Conservation (phyloP, 2,797 vertebrate genomes). For the Scleropages formosus region DNA sequence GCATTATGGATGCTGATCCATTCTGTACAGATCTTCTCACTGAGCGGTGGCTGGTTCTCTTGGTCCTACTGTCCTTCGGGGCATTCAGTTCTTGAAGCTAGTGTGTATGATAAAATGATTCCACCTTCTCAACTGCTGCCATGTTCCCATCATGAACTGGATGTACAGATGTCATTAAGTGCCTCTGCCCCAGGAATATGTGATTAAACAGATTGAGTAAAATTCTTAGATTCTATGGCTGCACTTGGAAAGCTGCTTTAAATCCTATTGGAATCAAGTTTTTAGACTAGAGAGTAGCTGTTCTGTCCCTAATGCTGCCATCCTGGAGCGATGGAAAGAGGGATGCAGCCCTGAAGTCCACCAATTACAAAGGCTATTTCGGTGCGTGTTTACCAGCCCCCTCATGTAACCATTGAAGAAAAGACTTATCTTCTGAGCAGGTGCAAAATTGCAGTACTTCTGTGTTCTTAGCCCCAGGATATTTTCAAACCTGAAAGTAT, state of each 20-base stretch:
- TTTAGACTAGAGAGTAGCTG: constrained; percentile 11
- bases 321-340: background rate
- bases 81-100: background rate
- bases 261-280: background rate
- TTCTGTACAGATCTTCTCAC: no score
- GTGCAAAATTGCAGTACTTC: background rate
- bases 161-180: constrained; percentile 25
- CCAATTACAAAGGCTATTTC: background rate
- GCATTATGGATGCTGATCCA: background rate
- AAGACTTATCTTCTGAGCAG: background rate
- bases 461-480: constrained; percentile 16
- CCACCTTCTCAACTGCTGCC: background rate
- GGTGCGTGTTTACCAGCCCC: background rate
- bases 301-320: background rate
- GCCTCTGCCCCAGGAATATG: constrained; percentile 16
- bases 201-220: constrained; percentile 15
- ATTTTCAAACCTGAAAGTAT: no score
- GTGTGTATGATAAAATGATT: constrained; percentile 1
- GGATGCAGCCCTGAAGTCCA: background rate
- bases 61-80: constrained; percentile 1
- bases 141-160: background rate
- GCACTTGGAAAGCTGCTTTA: background rate
- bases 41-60: background rate
- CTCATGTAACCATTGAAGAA: background rate
- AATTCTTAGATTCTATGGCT: constrained; percentile 13